A percentile compares a stretch with the other conserved stretches of the same genome.
Evolutionary conservation across 2,888 invertebrate species (phyloP).

Genomic region (Folsomia candida): DNA sequence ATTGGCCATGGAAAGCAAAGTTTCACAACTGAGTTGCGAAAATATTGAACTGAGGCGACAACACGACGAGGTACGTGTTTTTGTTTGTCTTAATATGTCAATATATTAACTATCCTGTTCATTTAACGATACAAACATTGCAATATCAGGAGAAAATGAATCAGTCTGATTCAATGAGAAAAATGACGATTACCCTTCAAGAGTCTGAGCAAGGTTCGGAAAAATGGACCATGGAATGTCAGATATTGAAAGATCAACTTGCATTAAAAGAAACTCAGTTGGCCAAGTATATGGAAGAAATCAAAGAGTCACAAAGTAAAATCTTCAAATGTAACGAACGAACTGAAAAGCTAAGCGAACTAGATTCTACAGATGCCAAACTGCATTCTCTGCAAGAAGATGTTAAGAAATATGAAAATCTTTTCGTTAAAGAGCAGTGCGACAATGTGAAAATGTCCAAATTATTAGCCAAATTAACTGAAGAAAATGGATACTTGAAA

Average conservation of each 20-base stretch:
- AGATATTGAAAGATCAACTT: conserved; percentile 41
- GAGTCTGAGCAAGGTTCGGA: conserved; percentile 45
- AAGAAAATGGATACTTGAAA: conserved; percentile 35
- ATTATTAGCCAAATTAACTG: conserved; percentile 24
- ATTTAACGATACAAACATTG: no score
- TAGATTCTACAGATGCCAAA: conserved; percentile 10
- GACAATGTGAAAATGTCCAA: conserved; percentile 30
- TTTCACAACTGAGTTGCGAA: conserved; percentile 23
- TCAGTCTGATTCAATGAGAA: conserved; percentile 30
- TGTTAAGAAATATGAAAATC: conserved; percentile 45
- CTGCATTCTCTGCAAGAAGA: conserved; percentile 23
- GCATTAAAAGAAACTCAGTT: conserved; percentile 37
- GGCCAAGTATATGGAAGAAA: conserved; percentile 36
- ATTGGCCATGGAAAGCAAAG: conserved; percentile 23
- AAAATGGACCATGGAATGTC: conserved; percentile 47
- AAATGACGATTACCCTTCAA: conserved; percentile 33
- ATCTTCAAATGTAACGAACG: conserved; percentile 31
- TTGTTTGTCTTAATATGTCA: neutral
- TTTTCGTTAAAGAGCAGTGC: conserved; percentile 40
- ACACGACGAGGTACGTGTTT: conserved; percentile 31
- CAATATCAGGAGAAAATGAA: conserved; percentile 25
- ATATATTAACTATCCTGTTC: no score
- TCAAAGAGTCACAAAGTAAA: conserved; percentile 33
- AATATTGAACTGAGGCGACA: conserved; percentile 37
- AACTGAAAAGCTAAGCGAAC: conserved; percentile 26